Conservation (phyloP, 2,888 invertebrate genomes). For the Caenorhabditis sp. region DNA sequence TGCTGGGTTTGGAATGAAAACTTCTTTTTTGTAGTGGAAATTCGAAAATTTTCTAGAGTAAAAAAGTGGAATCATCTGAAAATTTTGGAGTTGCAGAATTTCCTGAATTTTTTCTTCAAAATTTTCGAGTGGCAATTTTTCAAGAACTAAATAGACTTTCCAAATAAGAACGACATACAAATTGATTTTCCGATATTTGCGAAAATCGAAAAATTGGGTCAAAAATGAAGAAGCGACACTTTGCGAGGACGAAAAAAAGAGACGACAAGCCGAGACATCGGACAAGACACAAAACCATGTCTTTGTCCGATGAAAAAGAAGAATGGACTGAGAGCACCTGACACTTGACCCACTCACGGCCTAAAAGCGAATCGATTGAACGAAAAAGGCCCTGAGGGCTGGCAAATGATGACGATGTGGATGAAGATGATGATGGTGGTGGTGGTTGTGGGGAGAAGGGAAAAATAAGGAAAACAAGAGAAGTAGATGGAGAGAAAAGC, state of each 20-base stretch:
- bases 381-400: not conserved
- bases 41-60: no score
- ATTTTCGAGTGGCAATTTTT: no score
- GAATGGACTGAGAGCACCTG: conserved; percentile 30
- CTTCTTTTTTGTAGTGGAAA: no score
- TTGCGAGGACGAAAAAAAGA: not conserved
- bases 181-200: not conserved
- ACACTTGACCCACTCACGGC: conserved; percentile 38
- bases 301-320: not conserved
- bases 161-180: no score
- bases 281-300: conserved; percentile 3
- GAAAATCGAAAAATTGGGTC: conserved; percentile 22
- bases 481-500: conserved; percentile 19
- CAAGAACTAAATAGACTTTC: no score
- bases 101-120: no score
- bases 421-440: conserved; percentile 16
- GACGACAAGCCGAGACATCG: not conserved
- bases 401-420: conserved; percentile 1
- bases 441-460: no score
- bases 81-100: no score
- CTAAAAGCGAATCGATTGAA: conserved; percentile 2
- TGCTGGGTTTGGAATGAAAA: no score
- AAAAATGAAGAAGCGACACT: conserved; percentile 16
- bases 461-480: conserved; percentile 4
- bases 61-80: no score